These are phyloP conservation scores for Sclerurus mexicanus DNA, from an alignment of 2,113 vertebrate genomes.

Conservation along the genomic window DNA sequence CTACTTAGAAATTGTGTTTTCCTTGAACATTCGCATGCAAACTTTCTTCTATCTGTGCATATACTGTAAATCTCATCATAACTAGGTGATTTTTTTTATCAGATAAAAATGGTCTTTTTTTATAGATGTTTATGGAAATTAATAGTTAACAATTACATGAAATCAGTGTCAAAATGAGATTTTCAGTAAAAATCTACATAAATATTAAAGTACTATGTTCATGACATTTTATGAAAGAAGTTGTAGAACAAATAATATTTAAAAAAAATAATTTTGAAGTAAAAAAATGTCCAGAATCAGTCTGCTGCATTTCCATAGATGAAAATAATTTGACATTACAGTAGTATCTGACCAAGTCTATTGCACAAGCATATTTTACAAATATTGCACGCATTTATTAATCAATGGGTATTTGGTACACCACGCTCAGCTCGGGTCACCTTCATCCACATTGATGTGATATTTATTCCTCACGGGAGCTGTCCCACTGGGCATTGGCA, in stretches of 20 bases:
- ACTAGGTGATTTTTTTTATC: not conserved
- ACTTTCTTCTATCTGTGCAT: not conserved
- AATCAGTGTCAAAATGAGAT: not conserved
- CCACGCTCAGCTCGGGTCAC: rapidly evolving
- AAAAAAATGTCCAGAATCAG: not conserved
- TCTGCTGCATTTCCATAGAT: not conserved
- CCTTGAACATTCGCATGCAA: not conserved
- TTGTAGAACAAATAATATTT: not conserved
- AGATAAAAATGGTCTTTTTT: not conserved
- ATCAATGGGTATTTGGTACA: not conserved
- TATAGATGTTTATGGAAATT: not conserved
- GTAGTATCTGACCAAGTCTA: not conserved
- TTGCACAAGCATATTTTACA: not conserved
- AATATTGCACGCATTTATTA: not conserved
- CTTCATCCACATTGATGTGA: not conserved
- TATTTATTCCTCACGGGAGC: not conserved
- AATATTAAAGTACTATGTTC: not conserved
- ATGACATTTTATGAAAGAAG: not conserved
- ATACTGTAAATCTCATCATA: not conserved
- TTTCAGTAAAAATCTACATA: not conserved
- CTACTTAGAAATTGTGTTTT: not conserved
- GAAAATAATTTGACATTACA: not conserved
- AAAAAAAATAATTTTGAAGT: not conserved
- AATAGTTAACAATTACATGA: not conserved
- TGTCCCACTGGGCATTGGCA: not conserved